These are phyloP conservation scores for Odontomachus brunneus DNA, from an alignment of 1,140 invertebrate species.

Conservation along the genomic window DNA sequence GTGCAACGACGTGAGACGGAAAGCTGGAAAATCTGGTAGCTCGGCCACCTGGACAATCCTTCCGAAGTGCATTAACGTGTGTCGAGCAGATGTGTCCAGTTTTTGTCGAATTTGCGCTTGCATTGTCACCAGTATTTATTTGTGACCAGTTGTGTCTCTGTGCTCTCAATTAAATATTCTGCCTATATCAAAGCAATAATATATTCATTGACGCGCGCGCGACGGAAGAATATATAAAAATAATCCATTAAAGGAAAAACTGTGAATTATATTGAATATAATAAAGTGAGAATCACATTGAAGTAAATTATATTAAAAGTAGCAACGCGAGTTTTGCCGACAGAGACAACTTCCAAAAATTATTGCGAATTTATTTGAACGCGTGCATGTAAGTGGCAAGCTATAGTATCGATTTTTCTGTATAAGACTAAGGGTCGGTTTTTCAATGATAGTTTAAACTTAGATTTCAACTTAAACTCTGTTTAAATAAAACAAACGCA, in stretches of 20 bases:
- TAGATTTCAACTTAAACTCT: too few species aligned
- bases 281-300: too few species aligned
- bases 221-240: neutral
- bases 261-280: too few species aligned
- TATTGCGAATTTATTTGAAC: neutral
- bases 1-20: conserved; percentile 49
- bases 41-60: conserved; percentile 70
- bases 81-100: conserved; percentile 62
- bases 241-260: neutral
- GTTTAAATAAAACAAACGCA: too few species aligned
- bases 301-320: neutral
- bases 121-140: neutral
- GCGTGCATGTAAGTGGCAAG: neutral
- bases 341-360: neutral
- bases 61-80: conserved; percentile 56
- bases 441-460: too few species aligned
- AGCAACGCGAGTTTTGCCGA: neutral
- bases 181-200: neutral
- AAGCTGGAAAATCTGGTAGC: conserved; percentile 65
- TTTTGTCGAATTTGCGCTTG: conserved; percentile 18
- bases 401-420: neutral
- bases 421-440: too few species aligned
- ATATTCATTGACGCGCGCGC: too few species aligned
- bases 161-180: neutral
- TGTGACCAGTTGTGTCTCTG: neutral